phyloP scores from a whole-genome alignment of 2,113 vertebrate genomes.

The Perccottus glenii region DNA sequence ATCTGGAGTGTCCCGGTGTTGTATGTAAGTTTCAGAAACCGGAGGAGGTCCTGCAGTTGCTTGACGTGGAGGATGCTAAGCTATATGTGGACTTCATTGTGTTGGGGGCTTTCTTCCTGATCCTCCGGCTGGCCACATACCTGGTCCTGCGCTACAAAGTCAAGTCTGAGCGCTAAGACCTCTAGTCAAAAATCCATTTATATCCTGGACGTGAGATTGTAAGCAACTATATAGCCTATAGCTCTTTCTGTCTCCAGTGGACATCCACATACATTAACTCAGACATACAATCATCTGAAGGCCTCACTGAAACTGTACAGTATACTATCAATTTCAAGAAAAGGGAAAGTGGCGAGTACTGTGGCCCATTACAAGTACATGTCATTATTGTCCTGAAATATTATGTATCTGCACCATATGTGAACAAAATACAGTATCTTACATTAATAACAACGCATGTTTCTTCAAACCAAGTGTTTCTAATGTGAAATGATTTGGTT shows the following conservation, averaged over 20 bases:
- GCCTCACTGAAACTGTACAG: constrained; percentile 44
- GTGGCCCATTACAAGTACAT: constrained; percentile 7
- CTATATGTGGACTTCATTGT: constrained; percentile 97
- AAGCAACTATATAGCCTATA: constrained; percentile 36
- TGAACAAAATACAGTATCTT: constrained; percentile 17
- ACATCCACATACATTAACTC: constrained; percentile 33
- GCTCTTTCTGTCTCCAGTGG: constrained; percentile 31
- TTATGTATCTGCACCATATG: constrained; percentile 36
- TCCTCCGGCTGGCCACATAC: constrained; percentile 92
- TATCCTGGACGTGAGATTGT: constrained; percentile 41
- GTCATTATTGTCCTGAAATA: constrained; percentile 30
- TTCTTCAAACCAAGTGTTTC: constrained; percentile 33
- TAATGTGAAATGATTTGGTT: constrained; percentile 25
- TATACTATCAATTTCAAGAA: constrained; percentile 23
- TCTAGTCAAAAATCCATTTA: constrained; percentile 14
- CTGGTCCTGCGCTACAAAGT: constrained; percentile 95
- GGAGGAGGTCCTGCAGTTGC: constrained; percentile 87
- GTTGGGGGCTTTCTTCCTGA: constrained; percentile 92
- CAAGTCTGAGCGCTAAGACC: constrained; percentile 90
- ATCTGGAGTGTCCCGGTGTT: constrained; percentile 85
- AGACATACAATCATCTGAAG: constrained; percentile 31
- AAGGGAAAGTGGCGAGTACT: constrained; percentile 13
- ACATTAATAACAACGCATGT: constrained; percentile 61
- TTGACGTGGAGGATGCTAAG: constrained; percentile 94
- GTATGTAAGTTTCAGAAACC: constrained; percentile 92